Base-by-base conservation (phyloP, 2,797 vertebrate genomes). In the Sebastes nivosus region DNA sequence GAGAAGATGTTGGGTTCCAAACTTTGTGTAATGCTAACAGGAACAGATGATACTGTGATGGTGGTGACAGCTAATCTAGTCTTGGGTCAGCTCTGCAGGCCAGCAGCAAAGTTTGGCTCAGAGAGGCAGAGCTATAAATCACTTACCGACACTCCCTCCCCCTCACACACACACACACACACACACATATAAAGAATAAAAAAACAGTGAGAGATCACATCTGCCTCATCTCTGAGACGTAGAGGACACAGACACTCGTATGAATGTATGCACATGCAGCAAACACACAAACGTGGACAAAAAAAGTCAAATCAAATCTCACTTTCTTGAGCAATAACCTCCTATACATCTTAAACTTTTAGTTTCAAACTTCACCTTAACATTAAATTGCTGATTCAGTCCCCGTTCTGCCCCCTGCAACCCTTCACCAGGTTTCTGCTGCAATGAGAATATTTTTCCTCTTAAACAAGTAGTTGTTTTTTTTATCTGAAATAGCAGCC, bases 51-150 rank as follows among this genome's bases (percentile, higher is more conserved):
- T 82, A 55, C 77, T 71, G 87, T 61, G 79, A 84, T 83, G 89
- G 24, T 8, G 68, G 75, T 88, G 90, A 92, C 91, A 90, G 91
- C 81, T 94, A 92, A 92, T 92, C 85, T 80, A 57, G 77, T 80
- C 71, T 83, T 30, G 32, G 91, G 88, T 92, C 90, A 90, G 82
- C 79, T 82, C 86, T 80, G 79, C 83, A 76, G 86, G 73, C 87
- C 83, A 83, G 87, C 84, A 83, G 83, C 79, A 83, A 83, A 88
- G 86, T 89, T 89, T 91, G 89, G 90, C 90, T 87, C 79, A 55
- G 59, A 79, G 75, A 88, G 55, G 29, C 8, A 78, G 79, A 82
- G 87, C 74, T 59, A 92, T 94, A 91, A 94, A 94, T 93, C 92
- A 94, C 68, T 71, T 55, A 66, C 75, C 3, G 46, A 87, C 66